phyloP scores from a whole-genome alignment of 64 coral and sea anemone genomes.

The Montipora foliosa region DNA sequence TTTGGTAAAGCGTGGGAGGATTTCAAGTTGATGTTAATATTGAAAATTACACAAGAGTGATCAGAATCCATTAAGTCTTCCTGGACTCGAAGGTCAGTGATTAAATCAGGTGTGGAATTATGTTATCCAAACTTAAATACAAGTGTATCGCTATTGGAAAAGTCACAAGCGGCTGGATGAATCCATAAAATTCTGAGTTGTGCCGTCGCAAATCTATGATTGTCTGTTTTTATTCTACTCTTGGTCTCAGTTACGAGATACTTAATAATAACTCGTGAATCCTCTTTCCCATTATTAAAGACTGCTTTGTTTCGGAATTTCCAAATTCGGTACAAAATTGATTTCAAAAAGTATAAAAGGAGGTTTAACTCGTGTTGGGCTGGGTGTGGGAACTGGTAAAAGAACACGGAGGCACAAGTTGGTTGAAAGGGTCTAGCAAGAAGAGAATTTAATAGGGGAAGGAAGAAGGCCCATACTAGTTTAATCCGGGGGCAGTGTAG shows the following conservation, averaged over 20 bases:
- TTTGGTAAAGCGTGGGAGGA: no score
- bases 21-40: no score
- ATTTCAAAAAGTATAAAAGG: background rate
- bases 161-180: no score
- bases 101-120: no score
- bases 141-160: no score
- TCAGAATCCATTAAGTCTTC: no score
- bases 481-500: background rate
- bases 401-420: background rate
- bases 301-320: background rate
- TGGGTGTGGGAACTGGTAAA: background rate
- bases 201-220: no score
- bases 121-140: no score
- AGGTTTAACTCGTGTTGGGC: fast-evolving
- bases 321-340: background rate
- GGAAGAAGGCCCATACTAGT: background rate
- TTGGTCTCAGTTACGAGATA: background rate
- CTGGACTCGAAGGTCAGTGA: no score
- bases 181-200: no score
- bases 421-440: background rate
- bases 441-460: background rate
- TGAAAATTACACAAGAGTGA: no score
- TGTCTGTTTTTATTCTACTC: background rate
- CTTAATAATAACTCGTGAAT: background rate
- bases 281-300: background rate